Conservation (phyloP, 1,140 invertebrate genomes). For the Sycobia sp. region DNA sequence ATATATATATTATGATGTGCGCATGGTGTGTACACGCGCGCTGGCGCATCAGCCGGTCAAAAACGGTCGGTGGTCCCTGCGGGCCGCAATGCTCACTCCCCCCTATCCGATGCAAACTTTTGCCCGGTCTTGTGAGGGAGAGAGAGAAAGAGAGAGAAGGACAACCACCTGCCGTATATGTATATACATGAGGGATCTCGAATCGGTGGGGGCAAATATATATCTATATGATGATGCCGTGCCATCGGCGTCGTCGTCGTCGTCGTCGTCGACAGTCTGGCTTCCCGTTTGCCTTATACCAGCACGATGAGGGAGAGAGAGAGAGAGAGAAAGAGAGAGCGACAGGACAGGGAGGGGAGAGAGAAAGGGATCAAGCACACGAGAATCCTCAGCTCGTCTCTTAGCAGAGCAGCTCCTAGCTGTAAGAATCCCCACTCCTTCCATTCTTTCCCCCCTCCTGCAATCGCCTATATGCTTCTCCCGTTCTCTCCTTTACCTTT, state of each 20-base stretch:
- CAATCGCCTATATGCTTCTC: not conserved
- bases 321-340: too few species aligned
- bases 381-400: conserved; percentile 4
- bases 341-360: too few species aligned
- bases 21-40: too few species aligned
- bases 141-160: conserved; percentile 9
- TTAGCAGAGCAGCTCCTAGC: not conserved
- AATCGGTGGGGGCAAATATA: conserved; percentile 43
- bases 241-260: too few species aligned
- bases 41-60: conserved; percentile 32
- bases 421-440: conserved; percentile 1
- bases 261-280: conserved; percentile 18
- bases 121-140: too few species aligned
- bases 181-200: conserved; percentile 41
- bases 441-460: not conserved
- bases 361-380: too few species aligned
- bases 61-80: conserved; percentile 50
- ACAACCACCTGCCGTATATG: conserved; percentile 59
- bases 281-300: too few species aligned
- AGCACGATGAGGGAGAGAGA: too few species aligned
- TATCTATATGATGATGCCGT: too few species aligned
- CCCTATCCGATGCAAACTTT: too few species aligned
- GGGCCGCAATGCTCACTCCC: too few species aligned
- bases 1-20: too few species aligned
- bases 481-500: not conserved